A percentile compares a stretch with the other conserved stretches of the same genome.
Evolutionary conservation across 2,888 invertebrate genomes (phyloP).

Genomic region (Epirrita christyi): DNA sequence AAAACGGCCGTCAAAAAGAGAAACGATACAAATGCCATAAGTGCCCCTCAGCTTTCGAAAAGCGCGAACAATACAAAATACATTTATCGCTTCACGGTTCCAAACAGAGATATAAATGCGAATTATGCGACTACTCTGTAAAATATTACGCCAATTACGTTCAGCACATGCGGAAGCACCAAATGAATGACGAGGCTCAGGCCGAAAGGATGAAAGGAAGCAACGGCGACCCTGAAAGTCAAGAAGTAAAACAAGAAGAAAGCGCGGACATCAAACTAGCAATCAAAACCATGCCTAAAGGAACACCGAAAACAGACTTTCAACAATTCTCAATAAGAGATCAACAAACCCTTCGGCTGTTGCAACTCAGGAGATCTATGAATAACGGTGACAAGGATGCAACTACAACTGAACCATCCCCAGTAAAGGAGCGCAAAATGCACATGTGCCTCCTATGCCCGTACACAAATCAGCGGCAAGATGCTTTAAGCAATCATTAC

Average conservation of each 20-base stretch:
- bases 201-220: slow-evolving; percentile 80
- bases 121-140: slow-evolving; percentile 94
- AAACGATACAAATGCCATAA: slow-evolving; percentile 93
- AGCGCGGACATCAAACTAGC: slow-evolving; percentile 70
- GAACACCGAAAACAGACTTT: slow-evolving; percentile 72
- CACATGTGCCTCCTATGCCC: slow-evolving; percentile 92
- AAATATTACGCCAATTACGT: slow-evolving; percentile 93
- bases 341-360: slow-evolving; percentile 85
- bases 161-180: slow-evolving; percentile 93
- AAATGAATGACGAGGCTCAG: slow-evolving; percentile 88
- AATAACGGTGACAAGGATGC: slow-evolving; percentile 66
- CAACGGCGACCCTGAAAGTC: slow-evolving; percentile 57
- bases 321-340: slow-evolving; percentile 86
- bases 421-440: slow-evolving; percentile 85
- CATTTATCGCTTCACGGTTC: slow-evolving; percentile 93
- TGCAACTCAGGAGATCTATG: slow-evolving; percentile 81
- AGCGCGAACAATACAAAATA: slow-evolving; percentile 92
- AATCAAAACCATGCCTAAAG: slow-evolving; percentile 78
- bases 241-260: slow-evolving; percentile 56
- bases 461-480: slow-evolving; percentile 89
- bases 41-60: slow-evolving; percentile 95
- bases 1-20: slow-evolving; percentile 90
- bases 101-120: slow-evolving; percentile 92
- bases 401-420: slow-evolving; percentile 65
- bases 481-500: slow-evolving; percentile 90